A percentile compares a stretch with the other conserved stretches of the same genome.
Conservation (phyloP, 1,140 invertebrate species). For the Solen grandis region DNA sequence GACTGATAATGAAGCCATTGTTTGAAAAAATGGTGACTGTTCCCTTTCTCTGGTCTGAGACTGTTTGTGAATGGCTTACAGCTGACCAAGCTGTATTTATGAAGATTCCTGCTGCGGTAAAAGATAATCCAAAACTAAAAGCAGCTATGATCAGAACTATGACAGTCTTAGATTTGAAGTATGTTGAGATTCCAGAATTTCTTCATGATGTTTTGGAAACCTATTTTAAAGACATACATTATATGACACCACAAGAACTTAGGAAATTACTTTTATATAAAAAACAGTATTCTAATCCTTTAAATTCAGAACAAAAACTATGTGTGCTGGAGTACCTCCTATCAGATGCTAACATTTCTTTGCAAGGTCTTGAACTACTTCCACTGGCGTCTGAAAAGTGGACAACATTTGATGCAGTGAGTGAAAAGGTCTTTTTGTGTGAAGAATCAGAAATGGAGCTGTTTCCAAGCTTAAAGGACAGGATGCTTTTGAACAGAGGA, state of each 20-base stretch:
- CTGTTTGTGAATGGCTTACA: too few relatives aligned
- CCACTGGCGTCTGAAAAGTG: background rate
- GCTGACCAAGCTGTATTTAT: too few relatives aligned
- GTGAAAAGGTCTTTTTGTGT: constrained; percentile 13
- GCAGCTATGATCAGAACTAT: too few relatives aligned
- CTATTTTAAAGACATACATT: background rate
- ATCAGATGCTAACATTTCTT: background rate
- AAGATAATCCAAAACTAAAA: too few relatives aligned
- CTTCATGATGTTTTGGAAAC: background rate
- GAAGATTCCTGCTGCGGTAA: too few relatives aligned
- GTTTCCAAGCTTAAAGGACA: background rate
- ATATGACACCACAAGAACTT: background rate
- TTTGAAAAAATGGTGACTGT: too few relatives aligned
- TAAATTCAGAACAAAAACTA: background rate
- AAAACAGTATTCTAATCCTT: too few relatives aligned
- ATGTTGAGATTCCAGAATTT: background rate
- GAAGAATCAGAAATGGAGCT: background rate
- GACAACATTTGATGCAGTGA: background rate
- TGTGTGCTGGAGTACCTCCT: constrained; percentile 13
- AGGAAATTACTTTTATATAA: too few relatives aligned
- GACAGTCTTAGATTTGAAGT: too few relatives aligned
- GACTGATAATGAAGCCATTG: too few relatives aligned
- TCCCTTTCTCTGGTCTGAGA: too few relatives aligned
- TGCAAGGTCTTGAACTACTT: constrained; percentile 10
- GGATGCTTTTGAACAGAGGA: too few relatives aligned